These are phyloP conservation scores for Hypsibius dujardini DNA, from an alignment of 1,140 invertebrate species.

Conservation along the genomic window DNA sequence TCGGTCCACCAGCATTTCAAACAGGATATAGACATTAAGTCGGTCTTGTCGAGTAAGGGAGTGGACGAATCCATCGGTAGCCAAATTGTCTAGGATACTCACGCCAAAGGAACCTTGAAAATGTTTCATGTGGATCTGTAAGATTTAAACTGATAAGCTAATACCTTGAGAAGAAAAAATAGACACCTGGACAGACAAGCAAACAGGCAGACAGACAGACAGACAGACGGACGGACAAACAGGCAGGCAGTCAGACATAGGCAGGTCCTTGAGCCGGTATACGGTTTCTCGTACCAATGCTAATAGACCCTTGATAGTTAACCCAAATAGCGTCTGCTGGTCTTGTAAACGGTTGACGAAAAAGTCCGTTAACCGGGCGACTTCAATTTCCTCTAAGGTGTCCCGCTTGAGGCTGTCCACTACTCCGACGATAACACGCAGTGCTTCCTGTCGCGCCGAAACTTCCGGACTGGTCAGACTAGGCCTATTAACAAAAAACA, in stretches of 20 bases:
- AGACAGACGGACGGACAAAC: too few species aligned
- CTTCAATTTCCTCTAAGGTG: constrained; percentile 42
- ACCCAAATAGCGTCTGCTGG: constrained; percentile 55
- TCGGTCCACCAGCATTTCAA: constrained; percentile 26
- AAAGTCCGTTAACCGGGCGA: constrained; percentile 49
- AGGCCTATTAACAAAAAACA: constrained; percentile 26
- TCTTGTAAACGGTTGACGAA: constrained; percentile 57
- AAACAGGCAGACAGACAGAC: too few species aligned
- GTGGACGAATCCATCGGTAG: constrained; percentile 22
- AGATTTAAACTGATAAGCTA: neutral
- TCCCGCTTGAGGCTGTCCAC: constrained; percentile 41
- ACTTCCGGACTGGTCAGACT: constrained; percentile 43
- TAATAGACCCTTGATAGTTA: constrained; percentile 48
- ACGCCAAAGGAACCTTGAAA: constrained; percentile 19
- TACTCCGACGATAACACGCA: constrained; percentile 44
- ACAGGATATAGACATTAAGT: constrained; percentile 37
- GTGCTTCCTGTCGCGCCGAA: constrained; percentile 42
- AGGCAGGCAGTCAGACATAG: neutral
- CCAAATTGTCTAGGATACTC: constrained; percentile 18
- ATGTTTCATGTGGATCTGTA: constrained; percentile 21
- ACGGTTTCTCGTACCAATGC: constrained; percentile 36
- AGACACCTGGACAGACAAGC: neutral
- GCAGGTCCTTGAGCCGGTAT: too few species aligned
- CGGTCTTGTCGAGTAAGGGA: constrained; percentile 40
- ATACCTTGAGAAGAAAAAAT: neutral